Conservation (phyloP, 1,140 invertebrate genomes). For the Drosophila ambigua region DNA sequence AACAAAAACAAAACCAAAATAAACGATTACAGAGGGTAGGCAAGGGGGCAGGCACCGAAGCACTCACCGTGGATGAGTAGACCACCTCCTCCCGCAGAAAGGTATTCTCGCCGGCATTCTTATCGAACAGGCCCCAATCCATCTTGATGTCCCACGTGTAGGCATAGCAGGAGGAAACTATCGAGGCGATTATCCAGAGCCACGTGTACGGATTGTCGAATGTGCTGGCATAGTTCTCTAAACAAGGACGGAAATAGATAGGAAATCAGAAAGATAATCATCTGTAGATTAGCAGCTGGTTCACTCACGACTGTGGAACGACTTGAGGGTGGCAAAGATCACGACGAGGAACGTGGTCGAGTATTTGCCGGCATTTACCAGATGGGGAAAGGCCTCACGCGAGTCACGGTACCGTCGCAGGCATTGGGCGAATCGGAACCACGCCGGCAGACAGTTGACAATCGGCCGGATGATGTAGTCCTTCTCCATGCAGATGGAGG, state of each 20-base stretch:
- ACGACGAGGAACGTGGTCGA: constrained; percentile 98
- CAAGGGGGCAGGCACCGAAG: no score
- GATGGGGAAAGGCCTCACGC: constrained; percentile 96
- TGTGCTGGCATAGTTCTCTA: constrained; percentile 86
- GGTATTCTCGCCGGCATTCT: constrained; percentile 92
- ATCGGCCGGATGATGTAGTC: constrained; percentile 89
- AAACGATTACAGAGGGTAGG: not conserved
- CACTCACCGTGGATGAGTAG: constrained; percentile 88
- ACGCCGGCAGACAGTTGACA: constrained; percentile 96
- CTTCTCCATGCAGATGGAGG: constrained; percentile 87
- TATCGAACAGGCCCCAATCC: constrained; percentile 99
- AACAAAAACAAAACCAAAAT: not conserved
- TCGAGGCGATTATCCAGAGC: constrained; percentile 90
- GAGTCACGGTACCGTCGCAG: constrained; percentile 96
- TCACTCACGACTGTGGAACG: constrained; percentile 86
- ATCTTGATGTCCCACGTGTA: constrained; percentile 98
- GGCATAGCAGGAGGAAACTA: constrained; percentile 93
- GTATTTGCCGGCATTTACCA: constrained; percentile 99
- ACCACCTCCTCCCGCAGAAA: constrained; percentile 91
- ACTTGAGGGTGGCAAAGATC: constrained; percentile 91
- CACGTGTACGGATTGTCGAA: constrained; percentile 92
- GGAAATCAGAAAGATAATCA: constrained; percentile 8
- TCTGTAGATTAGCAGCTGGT: no score
- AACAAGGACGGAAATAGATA: not conserved
- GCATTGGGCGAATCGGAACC: constrained; percentile 99